phyloP scores from a whole-genome alignment of 1,140 invertebrate species.

The Adoxophyes honmai region DNA sequence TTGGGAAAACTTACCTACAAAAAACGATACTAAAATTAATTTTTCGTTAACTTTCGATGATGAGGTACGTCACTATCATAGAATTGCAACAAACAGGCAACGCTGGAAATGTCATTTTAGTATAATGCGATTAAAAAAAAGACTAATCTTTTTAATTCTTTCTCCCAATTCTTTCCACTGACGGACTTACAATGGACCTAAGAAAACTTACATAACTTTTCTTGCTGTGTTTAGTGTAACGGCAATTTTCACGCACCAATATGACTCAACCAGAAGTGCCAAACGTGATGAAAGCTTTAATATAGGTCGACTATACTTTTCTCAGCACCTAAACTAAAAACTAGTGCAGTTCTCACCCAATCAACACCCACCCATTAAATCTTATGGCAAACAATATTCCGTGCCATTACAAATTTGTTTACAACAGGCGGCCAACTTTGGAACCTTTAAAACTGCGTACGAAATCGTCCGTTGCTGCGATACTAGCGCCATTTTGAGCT shows the following conservation, averaged over 20 bases:
- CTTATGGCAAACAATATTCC: constrained; percentile 24
- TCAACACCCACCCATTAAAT: constrained; percentile 47
- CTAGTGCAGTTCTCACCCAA: constrained; percentile 36
- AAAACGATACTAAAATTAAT: too few species aligned
- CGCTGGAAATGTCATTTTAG: too few species aligned
- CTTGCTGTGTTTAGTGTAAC: too few species aligned
- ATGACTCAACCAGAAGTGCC: constrained; percentile 19
- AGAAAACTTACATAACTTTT: too few species aligned
- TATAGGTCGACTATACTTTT: constrained; percentile 15
- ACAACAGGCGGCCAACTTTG: neutral
- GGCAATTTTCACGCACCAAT: neutral
- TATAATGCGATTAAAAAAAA: too few species aligned
- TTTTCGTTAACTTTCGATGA: too few species aligned
- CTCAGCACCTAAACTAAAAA: constrained; percentile 24
- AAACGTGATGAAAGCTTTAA: constrained; percentile 22
- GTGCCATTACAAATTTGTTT: constrained; percentile 13
- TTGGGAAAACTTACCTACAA: too few species aligned
- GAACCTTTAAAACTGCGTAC: neutral
- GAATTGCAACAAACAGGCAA: too few species aligned
- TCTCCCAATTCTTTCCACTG: too few species aligned
- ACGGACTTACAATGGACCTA: too few species aligned
- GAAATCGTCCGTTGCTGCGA: neutral
- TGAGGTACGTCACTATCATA: too few species aligned
- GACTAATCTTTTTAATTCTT: too few species aligned
- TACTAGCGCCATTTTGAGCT: neutral